A percentile compares a stretch with the other conserved stretches of the same genome.
phyloP scores from a whole-genome alignment of 2,797 vertebrate genomes.

The Cuniculus paca region DNA sequence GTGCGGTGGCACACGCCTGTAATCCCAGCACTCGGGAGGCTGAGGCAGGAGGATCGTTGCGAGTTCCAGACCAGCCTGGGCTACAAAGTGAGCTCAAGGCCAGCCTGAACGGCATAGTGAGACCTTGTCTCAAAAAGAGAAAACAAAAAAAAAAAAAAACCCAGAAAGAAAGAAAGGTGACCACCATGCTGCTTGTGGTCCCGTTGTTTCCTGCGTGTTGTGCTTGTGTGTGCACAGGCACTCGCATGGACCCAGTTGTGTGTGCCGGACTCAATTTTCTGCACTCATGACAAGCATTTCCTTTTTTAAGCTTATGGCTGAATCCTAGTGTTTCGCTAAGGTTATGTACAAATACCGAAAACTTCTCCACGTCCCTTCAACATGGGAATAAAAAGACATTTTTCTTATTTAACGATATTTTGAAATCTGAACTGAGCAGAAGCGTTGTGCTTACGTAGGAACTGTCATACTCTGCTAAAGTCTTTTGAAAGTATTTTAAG shows the following conservation, averaged over 20 bases:
- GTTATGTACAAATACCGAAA: background rate
- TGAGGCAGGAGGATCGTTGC: too few species aligned
- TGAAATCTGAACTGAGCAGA: background rate
- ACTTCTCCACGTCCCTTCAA: background rate
- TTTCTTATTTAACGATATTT: slow-evolving; percentile 52
- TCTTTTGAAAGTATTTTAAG: background rate
- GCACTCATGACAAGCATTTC: background rate
- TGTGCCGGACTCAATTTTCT: background rate
- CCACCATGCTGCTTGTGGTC: background rate
- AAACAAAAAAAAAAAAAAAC: background rate
- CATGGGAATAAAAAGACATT: background rate
- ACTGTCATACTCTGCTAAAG: background rate
- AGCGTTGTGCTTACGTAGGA: slow-evolving; percentile 6
- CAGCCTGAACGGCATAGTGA: too few species aligned
- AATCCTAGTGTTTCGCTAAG: slow-evolving; percentile 7
- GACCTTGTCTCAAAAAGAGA: too few species aligned
- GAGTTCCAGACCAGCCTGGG: too few species aligned
- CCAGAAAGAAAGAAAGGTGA: too few species aligned
- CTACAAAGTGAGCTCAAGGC: too few species aligned
- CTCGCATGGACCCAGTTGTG: background rate
- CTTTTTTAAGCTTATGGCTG: background rate
- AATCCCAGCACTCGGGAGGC: too few species aligned
- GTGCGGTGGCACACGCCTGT: too few species aligned
- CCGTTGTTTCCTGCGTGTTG: slow-evolving; percentile 13
- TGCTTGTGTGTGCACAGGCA: background rate